A percentile compares a stretch with the other conserved stretches of the same genome.
These are phyloP conservation scores for Zygaena filipendulae DNA, from an alignment of 2,888 invertebrate species.

Conservation along the genomic window DNA sequence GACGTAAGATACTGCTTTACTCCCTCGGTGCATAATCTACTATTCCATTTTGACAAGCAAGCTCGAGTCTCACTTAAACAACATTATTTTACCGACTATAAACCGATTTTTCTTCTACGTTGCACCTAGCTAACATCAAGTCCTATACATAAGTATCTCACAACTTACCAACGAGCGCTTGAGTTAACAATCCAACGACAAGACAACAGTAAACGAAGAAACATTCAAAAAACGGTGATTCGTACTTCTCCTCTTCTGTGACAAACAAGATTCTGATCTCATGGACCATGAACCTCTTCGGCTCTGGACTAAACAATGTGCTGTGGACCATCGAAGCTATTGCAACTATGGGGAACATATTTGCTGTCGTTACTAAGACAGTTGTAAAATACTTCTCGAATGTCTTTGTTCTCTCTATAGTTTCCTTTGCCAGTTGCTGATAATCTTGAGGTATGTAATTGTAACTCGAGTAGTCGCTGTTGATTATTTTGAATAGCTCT, in stretches of 20 bases:
- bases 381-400: conserved; percentile 16
- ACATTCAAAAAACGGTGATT: conserved; percentile 17
- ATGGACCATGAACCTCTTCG: conserved; percentile 18
- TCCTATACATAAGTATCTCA: too few relatives aligned
- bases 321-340: conserved; percentile 13
- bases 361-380: conserved; percentile 6
- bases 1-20: too few relatives aligned
- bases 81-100: too few relatives aligned
- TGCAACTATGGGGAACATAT: conserved; percentile 15
- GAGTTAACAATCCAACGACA: too few relatives aligned
- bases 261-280: conserved; percentile 13
- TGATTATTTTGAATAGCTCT: conserved; percentile 15
- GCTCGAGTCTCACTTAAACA: too few relatives aligned
- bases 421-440: conserved; percentile 9
- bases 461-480: conserved; percentile 13
- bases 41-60: too few relatives aligned
- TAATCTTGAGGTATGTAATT: conserved; percentile 16
- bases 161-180: too few relatives aligned
- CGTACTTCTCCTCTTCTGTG: conserved; percentile 14
- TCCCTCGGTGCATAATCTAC: too few relatives aligned
- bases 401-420: conserved; percentile 11
- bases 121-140: too few relatives aligned
- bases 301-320: conserved; percentile 14
- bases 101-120: too few relatives aligned
- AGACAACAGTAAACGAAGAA: conserved; percentile 13